Evolutionary conservation across 2,888 invertebrate genomes (phyloP), one percentile per base, ranked within the genome.

Genomic region (Labia minor): DNA sequence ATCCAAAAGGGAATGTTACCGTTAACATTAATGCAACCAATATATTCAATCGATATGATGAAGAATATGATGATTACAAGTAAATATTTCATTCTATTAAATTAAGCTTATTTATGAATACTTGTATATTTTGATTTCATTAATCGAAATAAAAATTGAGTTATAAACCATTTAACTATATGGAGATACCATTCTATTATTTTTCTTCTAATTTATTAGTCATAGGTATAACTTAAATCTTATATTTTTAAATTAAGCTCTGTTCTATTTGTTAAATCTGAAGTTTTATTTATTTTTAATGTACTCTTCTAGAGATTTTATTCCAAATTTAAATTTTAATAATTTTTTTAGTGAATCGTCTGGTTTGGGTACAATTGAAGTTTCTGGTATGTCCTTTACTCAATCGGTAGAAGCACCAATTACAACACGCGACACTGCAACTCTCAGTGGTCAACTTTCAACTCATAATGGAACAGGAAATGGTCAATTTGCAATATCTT

Each of bases 401-500:
- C 95, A 96, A 76, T 94, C 95, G 0, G 91, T 97, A 63, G 95
- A 97, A 77, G 90, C 93, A 63, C 96, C 96, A 0, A 80, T 97
- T 20, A 94, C 95, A 0, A 78, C 87, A 65, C 86, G 87, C 72
- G 92, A 97, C 73, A 94, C 93, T 0, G 85, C 90, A 71, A 88
- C 88, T 0, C 80, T 97, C 73, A 87, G 90, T 10, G 93, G 93
- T 6, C 87, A 89, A 73, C 81, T 93, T 66, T 87, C 85, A 67
- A 90, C 92, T 1, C 89, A 92, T 72, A 96, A 96, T 81, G 95
- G 96, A 18, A 90, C 86, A 70, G 90, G 93, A 61, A 81, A 82
- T 21, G 90, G 92, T 0, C 85, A 87, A n/a, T 83, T 95, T 65
- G 86, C 88, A 72, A 76, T 91, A 16, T 85, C 89, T 4, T 88